Percentiles rank a stretch among this genome's conserved stretches.
Evolutionary conservation across 2,113 vertebrate genomes (phyloP).

Genomic region (Planiliza haematocheilus): DNA sequence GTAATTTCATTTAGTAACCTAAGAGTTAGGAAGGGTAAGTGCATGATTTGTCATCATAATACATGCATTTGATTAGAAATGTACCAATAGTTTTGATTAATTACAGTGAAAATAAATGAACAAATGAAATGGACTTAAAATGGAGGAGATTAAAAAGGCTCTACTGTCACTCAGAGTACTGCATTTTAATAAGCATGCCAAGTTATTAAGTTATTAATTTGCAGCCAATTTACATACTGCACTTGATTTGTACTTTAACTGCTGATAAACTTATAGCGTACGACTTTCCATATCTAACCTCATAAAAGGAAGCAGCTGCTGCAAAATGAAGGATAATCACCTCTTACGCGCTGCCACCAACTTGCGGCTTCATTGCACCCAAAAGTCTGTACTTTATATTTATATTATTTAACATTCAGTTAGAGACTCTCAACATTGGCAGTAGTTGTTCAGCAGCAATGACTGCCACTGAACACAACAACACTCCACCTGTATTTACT

Average conservation of each 20-base stretch:
- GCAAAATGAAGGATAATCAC: background rate
- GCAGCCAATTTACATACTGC: background rate
- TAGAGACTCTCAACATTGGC: background rate
- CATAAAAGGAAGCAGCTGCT: slow-evolving; percentile 20
- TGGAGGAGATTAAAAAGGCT: background rate
- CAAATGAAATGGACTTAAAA: slow-evolving; percentile 3
- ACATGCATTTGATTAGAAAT: too few species aligned
- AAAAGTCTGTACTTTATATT: background rate
- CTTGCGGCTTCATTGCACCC: slow-evolving; percentile 15
- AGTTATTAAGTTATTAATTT: background rate
- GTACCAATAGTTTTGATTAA: background rate
- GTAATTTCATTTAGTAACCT: background rate
- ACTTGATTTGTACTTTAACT: slow-evolving; percentile 1
- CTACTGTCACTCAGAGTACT: background rate
- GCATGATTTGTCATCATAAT: background rate
- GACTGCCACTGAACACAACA: background rate
- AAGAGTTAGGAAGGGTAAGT: background rate
- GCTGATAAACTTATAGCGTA: background rate
- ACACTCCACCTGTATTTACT: background rate
- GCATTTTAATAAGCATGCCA: background rate
- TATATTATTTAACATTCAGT: background rate
- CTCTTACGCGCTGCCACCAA: background rate
- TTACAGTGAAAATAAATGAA: background rate
- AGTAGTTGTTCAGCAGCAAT: background rate
- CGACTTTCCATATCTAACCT: background rate